These are phyloP conservation scores for Euzophera pinguis DNA, from an alignment of 2,888 invertebrate genomes.

Conservation along the genomic window DNA sequence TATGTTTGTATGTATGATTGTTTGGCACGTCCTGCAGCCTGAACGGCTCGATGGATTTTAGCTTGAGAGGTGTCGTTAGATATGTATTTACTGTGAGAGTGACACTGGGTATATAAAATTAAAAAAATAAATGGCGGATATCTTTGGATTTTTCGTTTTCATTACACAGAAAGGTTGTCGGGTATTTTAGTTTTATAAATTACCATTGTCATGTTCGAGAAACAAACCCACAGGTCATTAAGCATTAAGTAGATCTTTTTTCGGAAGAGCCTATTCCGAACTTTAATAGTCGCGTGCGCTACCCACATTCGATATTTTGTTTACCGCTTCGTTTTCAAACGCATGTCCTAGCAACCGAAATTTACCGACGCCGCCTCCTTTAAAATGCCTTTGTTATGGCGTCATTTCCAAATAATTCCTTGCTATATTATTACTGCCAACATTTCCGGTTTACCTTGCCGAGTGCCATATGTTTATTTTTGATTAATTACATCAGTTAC, in stretches of 20 bases:
- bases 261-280: neutral
- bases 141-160: no score
- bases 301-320: neutral
- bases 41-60: no score
- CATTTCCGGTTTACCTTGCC: neutral
- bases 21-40: no score
- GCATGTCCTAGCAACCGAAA: neutral
- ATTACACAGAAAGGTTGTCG: no score
- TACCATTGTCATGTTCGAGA: no score
- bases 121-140: no score
- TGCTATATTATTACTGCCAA: neutral
- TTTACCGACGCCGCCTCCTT: neutral
- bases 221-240: neutral
- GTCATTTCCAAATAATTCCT: neutral
- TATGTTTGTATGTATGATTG: no score
- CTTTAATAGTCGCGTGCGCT: constrained; percentile 1
- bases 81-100: no score
- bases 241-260: neutral
- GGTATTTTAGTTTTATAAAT: no score
- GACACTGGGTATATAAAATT: no score
- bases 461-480: neutral
- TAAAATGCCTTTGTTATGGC: neutral
- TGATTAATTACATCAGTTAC: constrained; percentile 4
- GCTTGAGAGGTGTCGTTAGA: no score
- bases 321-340: neutral